phyloP scores from a whole-genome alignment of 2,888 invertebrate genomes.

The Aproaerema taeniolella region DNA sequence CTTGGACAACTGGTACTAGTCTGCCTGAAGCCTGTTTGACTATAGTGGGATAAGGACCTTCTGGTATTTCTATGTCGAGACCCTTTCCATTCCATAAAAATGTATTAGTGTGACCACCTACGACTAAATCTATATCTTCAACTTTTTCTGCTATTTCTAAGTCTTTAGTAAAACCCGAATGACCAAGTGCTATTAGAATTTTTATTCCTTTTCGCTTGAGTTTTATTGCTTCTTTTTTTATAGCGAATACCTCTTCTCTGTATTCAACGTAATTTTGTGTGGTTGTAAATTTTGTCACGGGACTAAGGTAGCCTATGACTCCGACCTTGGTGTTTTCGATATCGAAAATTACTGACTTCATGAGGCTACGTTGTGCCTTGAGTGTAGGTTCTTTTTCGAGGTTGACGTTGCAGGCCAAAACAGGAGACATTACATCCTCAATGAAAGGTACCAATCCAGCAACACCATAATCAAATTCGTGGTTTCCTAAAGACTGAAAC shows the following conservation, averaged over 20 bases:
- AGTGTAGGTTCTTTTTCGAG: slow-evolving; percentile 80
- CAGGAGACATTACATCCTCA: slow-evolving; percentile 81
- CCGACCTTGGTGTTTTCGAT: slow-evolving; percentile 84
- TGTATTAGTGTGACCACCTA: slow-evolving; percentile 95
- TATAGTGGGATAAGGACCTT: slow-evolving; percentile 87
- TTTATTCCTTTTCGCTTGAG: slow-evolving; percentile 82
- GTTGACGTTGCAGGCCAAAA: slow-evolving; percentile 87
- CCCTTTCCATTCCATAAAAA: slow-evolving; percentile 87
- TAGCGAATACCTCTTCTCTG: slow-evolving; percentile 82
- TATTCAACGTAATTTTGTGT: slow-evolving; percentile 76
- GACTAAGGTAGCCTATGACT: slow-evolving; percentile 91
- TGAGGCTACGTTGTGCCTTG: slow-evolving; percentile 66
- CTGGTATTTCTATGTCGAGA: slow-evolving; percentile 83
- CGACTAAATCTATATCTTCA: slow-evolving; percentile 88
- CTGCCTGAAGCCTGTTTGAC: slow-evolving; percentile 84
- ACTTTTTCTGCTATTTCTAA: slow-evolving; percentile 86
- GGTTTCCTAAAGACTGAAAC: slow-evolving; percentile 92
- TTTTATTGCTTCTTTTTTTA: slow-evolving; percentile 80
- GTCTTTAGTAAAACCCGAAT: slow-evolving; percentile 89
- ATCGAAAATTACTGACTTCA: slow-evolving; percentile 81
- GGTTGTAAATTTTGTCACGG: slow-evolving; percentile 83
- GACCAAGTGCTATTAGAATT: slow-evolving; percentile 92
- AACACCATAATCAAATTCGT: slow-evolving; percentile 92
- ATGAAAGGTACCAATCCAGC: slow-evolving; percentile 86
- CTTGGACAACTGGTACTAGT: slow-evolving; percentile 90